These are phyloP conservation scores for Araneus ventricosus DNA, from an alignment of 1,140 invertebrate genomes.

Conservation along the genomic window DNA sequence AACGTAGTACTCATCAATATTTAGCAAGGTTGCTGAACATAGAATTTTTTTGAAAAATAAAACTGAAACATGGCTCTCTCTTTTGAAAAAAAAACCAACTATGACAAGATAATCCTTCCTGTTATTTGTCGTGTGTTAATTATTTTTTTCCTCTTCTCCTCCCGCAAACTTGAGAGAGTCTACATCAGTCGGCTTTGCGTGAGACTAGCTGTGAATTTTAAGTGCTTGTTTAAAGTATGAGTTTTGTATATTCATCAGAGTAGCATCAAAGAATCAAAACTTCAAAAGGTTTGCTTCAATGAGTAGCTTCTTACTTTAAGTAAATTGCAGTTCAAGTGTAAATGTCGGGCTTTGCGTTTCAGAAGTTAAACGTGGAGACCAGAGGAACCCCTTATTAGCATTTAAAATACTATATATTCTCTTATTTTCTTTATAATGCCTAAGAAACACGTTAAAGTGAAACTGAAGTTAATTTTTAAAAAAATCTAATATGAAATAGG, in stretches of 20 bases:
- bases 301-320: not conserved
- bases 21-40: not conserved
- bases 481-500: too few relatives aligned
- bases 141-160: not conserved
- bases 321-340: too few relatives aligned
- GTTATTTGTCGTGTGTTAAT: not conserved
- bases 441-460: too few relatives aligned
- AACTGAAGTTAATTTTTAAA: too few relatives aligned
- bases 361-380: too few relatives aligned
- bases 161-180: not conserved
- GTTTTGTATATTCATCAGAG: not conserved
- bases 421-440: too few relatives aligned
- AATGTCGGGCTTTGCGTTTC: too few relatives aligned
- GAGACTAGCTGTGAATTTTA: not conserved
- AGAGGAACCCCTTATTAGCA: too few relatives aligned
- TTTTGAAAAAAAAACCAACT: not conserved
- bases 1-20: not conserved
- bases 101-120: not conserved
- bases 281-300: not conserved
- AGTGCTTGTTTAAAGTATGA: not conserved
- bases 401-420: too few relatives aligned
- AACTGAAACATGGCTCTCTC: not conserved
- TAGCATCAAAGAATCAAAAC: not conserved
- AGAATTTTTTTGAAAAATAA: not conserved
- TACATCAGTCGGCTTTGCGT: too few relatives aligned